Base-by-base conservation (phyloP, 2,888 invertebrate genomes). In the Synergus itoensis region DNA sequence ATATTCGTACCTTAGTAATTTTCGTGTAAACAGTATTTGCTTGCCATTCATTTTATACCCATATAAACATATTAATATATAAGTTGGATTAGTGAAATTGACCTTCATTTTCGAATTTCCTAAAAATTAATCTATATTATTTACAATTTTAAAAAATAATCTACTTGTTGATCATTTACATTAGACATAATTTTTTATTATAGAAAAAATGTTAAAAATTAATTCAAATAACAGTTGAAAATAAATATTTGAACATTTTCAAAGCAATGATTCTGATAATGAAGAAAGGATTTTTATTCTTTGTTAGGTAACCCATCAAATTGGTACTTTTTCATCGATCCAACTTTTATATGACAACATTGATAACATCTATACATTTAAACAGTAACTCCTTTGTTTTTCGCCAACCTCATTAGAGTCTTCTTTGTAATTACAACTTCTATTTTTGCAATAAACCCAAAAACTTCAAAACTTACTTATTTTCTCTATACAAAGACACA, bases 301-400 rank as follows among this genome's bases (percentile, higher is more conserved):
- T 9, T 73, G 11, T 57, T 57, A 36, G 12, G 36, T 12, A 53
- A 53, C 36, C 36, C n/a, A 57, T 57, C n/a, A 40, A 73, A 73
- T n/a, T 53, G 48, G 53, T 36, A 57, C 53, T n/a, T 53, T 73
- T 73, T 57, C 53, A 73, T 18, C 7, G 53, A 53, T 57, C 53
- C 73, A 53, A 73, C 73, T 53, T 73, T 73, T 73, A 73, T 73
- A 73, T 45, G 73, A 73, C 73, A 73, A 73, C 73, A 73, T 73
- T 73, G 53, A 73, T 73, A 73, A 73, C 73, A 53, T 28, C 73
- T 73, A 73, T 73, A 73, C 73, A 73, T 73, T 53, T 73, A 73
- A 53, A 28, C 48, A 53, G 73, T 73, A 53, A 73, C 73, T 73
- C 12, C 57, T 36, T 73, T 73, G 53, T 73, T 11, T 40, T 57